phyloP scores from a whole-genome alignment of 2,797 vertebrate genomes.

The Hozukius guyotensis region DNA sequence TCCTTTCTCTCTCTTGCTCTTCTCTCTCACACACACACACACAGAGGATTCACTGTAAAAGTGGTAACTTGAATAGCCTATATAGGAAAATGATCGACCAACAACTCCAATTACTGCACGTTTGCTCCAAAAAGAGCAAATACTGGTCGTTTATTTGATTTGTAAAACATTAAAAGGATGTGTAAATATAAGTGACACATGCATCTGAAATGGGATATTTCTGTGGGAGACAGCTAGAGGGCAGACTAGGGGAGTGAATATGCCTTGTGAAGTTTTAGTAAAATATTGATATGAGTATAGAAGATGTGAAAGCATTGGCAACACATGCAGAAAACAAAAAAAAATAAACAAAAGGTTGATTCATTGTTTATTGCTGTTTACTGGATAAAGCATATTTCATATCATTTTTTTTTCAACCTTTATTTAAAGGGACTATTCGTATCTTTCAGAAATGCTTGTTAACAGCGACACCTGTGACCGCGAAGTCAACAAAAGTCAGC shows the following conservation, averaged over 20 bases:
- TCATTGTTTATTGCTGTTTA: constrained; percentile 16
- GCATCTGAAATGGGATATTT: constrained; percentile 16
- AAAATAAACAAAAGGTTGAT: not conserved
- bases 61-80: not conserved
- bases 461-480: too few species aligned
- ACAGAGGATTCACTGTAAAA: not conserved
- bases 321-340: not conserved
- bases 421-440: too few species aligned
- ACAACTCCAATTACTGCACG: not conserved
- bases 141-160: not conserved
- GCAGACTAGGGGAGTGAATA: constrained; percentile 67
- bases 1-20: not conserved
- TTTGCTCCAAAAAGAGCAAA: not conserved
- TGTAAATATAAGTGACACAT: not conserved
- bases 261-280: not conserved
- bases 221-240: constrained; percentile 68
- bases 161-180: not conserved
- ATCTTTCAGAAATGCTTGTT: too few species aligned
- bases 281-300: not conserved
- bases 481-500: too few species aligned
- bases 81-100: not conserved
- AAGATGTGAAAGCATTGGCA: not conserved
- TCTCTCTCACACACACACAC: not conserved
- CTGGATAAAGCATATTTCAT: not conserved
- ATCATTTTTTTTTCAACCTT: not conserved